Evolutionary conservation across 1,140 invertebrate species (phyloP), one percentile per base, ranked within the genome.

Genomic region (Bombus terrestris): DNA sequence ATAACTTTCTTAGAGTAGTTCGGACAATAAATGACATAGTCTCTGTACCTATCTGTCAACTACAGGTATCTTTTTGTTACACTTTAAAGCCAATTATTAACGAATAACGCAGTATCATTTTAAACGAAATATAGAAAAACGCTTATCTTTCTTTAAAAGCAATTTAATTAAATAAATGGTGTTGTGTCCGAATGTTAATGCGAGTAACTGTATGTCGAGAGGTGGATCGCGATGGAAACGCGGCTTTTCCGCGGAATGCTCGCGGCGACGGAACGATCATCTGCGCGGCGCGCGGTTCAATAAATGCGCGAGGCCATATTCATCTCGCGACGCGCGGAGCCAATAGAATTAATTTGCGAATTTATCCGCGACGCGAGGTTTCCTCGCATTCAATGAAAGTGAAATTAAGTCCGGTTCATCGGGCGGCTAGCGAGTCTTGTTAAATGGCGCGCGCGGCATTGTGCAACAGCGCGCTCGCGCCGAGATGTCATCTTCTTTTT

Each of bases 341-440:
- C 81, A 83, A 83, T 83, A 76, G 81, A 83, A 83, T 83, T 77
- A 83, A 83, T 83, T 83, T 69, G 81, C 81, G 74, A 83, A 83
- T 83, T 83, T 83, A 83, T 83, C 81, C 73, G 47, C 74, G 43
- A 83, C 62, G 43, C 73, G 81, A 77, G 81, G 81, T 83, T 83
- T 83, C 81, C 81, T 83, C 57, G 81, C 74, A 77, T 76, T 77
- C 81, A 77, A 83, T 83, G 81, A 83, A 77, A 83, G 81, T 83
- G 73, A 83, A 83, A 77, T 83, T 83, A 76, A 83, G 73, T 83
- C 35, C 59, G 62, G 43, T 83, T 77, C 62, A 77, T 83, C 81
- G 73, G 62, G 72, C 64, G 41, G 81, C 18, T 66, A 57, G 39
- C 81, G 35, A 68, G 35, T 32, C 43, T 68, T 53, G 73, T 69